phyloP scores from a whole-genome alignment of 1,140 invertebrate species.

The Bombus huntii region DNA sequence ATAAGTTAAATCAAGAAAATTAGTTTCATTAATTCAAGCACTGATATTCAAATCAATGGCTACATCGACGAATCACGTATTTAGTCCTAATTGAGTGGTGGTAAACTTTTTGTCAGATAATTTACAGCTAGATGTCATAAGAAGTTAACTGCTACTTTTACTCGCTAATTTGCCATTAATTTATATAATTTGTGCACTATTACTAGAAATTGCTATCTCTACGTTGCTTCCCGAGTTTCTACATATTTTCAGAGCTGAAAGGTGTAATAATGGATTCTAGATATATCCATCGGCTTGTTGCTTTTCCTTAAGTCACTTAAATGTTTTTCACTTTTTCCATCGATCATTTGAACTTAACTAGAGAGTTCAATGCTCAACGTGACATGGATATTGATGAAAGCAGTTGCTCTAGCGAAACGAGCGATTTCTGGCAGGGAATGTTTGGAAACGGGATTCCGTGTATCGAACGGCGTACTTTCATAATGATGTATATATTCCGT shows the following conservation, averaged over 20 bases:
- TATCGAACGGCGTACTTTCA: constrained; percentile 7
- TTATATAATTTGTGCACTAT: neutral
- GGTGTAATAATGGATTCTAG: neutral
- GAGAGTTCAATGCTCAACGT: neutral
- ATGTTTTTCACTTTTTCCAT: neutral
- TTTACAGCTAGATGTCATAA: neutral
- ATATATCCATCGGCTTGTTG: neutral
- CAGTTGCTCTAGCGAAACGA: too few relatives aligned
- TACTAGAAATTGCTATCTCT: neutral
- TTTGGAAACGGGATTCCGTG: neutral
- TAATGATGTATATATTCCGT: constrained; percentile 36
- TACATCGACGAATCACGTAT: neutral
- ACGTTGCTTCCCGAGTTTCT: neutral
- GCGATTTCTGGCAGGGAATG: neutral
- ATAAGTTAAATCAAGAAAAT: too few relatives aligned
- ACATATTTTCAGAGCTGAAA: neutral
- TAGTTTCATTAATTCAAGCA: too few relatives aligned
- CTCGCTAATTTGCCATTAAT: neutral
- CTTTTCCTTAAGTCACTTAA: too few relatives aligned
- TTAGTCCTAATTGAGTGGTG: neutral
- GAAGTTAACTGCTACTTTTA: neutral
- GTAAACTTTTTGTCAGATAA: neutral
- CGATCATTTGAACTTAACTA: too few relatives aligned
- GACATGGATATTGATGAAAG: neutral
- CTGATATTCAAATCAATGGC: too few relatives aligned